Base-by-base conservation (phyloP, 2,113 vertebrate species). In the Sapajus apella region DNA sequence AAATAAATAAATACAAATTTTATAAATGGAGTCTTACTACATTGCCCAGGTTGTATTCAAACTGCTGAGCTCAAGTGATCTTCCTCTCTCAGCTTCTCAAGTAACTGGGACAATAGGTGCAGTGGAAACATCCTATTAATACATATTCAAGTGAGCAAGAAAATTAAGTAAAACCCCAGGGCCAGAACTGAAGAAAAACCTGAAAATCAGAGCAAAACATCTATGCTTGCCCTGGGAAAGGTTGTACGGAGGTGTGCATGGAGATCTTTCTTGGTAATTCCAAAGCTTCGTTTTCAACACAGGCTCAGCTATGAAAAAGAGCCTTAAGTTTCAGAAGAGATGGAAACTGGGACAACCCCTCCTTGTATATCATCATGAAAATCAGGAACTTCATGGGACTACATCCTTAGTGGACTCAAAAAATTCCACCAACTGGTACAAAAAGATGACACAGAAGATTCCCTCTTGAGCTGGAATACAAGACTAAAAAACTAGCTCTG, bases 181-280 rank as follows among this genome's bases (percentile, higher is more conserved):
- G 20, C n/a, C 13, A 77, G 12, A 80, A 45, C 13, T 72, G 30
- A 90, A 79, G 47, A 75, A 79, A 93, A 87, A 43, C 4, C 35
- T 40, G 52, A 79, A 73, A 77, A 66, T 1, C 14, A 73, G 11
- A 72, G 37, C 8, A 50, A n/a, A 83, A 64, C 52, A 0, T 2
- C 37, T 17, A 79, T 35, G 7, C 6, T 55, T 55, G 2, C 25
- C 20, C 5, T 8, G 1, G 45, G 12, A 92, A 90, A 17, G 35
- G 40, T 2, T 85, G 6, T 56, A 4, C 8, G 4, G 13, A 45
- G 27, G 10, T 21, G 0, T 9, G 2, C 9, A 70, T 52, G 5
- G 23, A 30, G 37, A 4, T 72, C 3, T 56, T 17, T 58, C 12
- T 47, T 61, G 20, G 37, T 37, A 82, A 32, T 64, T 4, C 12